A percentile compares a stretch with the other conserved stretches of the same genome.
phyloP scores from a whole-genome alignment of 2,888 invertebrate genomes.

The Eupeodes latifasciatus region DNA sequence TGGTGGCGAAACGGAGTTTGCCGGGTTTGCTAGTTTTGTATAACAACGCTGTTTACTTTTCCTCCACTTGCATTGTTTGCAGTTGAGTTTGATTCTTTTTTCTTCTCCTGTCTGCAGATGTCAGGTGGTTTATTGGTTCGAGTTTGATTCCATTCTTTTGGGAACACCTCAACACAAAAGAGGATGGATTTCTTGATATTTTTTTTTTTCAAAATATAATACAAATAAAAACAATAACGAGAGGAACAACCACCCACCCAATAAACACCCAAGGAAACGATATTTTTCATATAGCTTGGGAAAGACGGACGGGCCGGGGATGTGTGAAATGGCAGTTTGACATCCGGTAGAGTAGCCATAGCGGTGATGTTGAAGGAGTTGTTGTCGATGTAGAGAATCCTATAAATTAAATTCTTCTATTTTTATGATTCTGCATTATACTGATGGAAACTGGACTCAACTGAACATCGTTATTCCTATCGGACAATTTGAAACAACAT shows the following conservation, averaged over 20 bases:
- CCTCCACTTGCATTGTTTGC: conserved; percentile 10
- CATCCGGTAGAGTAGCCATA: conserved; percentile 20
- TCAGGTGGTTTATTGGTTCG: conserved; percentile 68
- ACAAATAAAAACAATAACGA: conserved; percentile 25
- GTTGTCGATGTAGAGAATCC: conserved; percentile 34
- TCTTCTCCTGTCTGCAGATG: conserved; percentile 33
- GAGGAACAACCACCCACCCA: conserved; percentile 1
- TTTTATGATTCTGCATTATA: not conserved
- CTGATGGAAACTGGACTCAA: not conserved
- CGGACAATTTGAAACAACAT: not conserved
- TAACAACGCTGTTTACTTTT: not conserved
- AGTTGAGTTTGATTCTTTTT: conserved; percentile 30
- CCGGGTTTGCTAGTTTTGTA: too few relatives aligned
- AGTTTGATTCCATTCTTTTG: conserved; percentile 64
- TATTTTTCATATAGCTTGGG: conserved; percentile 11
- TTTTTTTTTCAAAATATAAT: conserved; percentile 7
- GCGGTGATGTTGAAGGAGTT: not conserved
- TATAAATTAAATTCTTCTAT: conserved; percentile 61
- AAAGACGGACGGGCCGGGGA: too few relatives aligned
- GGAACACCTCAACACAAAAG: conserved; percentile 68
- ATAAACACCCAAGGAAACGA: conserved; percentile 15
- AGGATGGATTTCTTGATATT: conserved; percentile 36
- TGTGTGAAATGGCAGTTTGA: conserved; percentile 38
- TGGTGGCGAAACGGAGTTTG: too few relatives aligned
- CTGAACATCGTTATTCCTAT: not conserved